phyloP scores from a whole-genome alignment of 2,797 vertebrate genomes.

The Pteropus rufus region DNA sequence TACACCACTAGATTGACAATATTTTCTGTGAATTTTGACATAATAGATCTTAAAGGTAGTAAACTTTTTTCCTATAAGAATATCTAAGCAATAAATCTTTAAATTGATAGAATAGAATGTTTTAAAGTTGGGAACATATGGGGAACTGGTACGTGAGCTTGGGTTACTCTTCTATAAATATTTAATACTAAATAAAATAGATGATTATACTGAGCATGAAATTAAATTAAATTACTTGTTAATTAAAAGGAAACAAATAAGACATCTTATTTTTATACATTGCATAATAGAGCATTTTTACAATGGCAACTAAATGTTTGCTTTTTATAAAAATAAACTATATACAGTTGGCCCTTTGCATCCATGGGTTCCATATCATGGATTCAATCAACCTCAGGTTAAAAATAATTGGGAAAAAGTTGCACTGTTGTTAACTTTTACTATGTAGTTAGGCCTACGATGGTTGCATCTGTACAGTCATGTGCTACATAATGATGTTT shows the following conservation, averaged over 20 bases:
- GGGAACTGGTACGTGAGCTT: background rate
- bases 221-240: background rate
- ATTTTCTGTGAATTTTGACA: conserved; percentile 48
- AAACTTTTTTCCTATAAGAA: background rate
- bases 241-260: background rate
- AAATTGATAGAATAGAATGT: background rate
- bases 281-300: background rate
- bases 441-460: too few species aligned
- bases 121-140: background rate
- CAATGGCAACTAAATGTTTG: background rate
- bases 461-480: background rate
- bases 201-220: background rate
- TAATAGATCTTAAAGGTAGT: conserved; percentile 3
- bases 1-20: background rate
- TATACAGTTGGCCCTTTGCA: background rate
- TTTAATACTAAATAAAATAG: background rate
- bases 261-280: background rate
- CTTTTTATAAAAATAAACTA: background rate
- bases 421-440: background rate
- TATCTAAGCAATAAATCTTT: conserved; percentile 6
- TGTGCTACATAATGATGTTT: background rate
- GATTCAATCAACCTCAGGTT: background rate
- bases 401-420: background rate
- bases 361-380: background rate
- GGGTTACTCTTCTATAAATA: background rate